Percentiles rank a stretch among this genome's conserved stretches.
phyloP scores from a whole-genome alignment of 1,140 invertebrate species.

The Drosophila sproati region DNA sequence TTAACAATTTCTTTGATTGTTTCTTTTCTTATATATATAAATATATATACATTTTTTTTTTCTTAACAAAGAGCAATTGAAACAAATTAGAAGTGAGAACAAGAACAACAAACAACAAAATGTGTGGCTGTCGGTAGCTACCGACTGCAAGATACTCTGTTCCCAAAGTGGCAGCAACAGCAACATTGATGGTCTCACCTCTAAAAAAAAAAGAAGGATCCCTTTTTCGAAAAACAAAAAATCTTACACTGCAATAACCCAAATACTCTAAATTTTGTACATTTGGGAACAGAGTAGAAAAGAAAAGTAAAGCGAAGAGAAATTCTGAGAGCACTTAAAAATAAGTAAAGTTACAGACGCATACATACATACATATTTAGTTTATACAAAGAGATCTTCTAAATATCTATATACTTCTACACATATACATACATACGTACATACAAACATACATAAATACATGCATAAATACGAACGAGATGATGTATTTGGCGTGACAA shows the following conservation, averaged over 20 bases:
- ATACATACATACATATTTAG: conserved; percentile 25
- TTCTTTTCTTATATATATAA: conserved; percentile 1
- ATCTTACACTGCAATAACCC: background rate
- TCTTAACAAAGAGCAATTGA: conserved; percentile 21
- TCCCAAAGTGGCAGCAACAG: conserved; percentile 5
- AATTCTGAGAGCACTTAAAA: conserved; percentile 59
- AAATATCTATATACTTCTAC: conserved; percentile 30
- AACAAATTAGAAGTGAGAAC: conserved; percentile 22
- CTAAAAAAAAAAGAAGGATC: background rate
- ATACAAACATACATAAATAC: conserved; percentile 44
- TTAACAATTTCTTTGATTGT: background rate
- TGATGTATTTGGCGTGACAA: conserved; percentile 30
- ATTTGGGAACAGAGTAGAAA: conserved; percentile 13
- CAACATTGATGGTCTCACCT: background rate
- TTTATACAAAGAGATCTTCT: conserved; percentile 38
- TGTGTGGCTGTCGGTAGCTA: background rate
- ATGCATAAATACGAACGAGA: conserved; percentile 23
- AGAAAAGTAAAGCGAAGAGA: background rate
- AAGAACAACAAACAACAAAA: background rate
- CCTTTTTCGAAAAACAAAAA: background rate
- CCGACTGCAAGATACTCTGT: conserved; percentile 14
- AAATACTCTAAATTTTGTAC: conserved; percentile 5
- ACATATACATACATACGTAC: conserved; percentile 41
- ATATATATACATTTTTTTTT: conserved; percentile 18
- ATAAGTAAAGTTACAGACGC: conserved; percentile 31